A percentile compares a stretch with the other conserved stretches of the same genome.
Evolutionary conservation across 2,797 vertebrate genomes (phyloP).

Genomic region (Columba guinea): DNA sequence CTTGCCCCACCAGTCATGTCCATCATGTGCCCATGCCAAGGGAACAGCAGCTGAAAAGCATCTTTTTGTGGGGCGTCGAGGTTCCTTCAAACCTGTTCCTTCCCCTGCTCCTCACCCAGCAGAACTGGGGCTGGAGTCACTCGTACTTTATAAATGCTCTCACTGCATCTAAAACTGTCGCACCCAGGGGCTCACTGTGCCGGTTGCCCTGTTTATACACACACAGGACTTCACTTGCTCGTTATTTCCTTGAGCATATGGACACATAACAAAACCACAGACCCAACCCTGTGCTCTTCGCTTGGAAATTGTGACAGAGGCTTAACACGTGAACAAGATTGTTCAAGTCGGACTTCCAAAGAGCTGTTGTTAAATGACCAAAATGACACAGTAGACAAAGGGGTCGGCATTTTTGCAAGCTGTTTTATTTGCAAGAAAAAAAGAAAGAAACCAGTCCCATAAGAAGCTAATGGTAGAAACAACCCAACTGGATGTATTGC

Average conservation of each 20-base stretch:
- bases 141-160: background rate
- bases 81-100: background rate
- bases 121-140: background rate
- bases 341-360: background rate
- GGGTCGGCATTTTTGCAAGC: background rate
- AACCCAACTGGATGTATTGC: background rate
- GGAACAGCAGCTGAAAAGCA: background rate
- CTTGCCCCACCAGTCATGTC: background rate
- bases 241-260: background rate
- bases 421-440: background rate
- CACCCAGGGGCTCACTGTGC: background rate
- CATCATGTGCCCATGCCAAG: background rate
- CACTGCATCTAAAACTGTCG: background rate
- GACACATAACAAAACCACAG: background rate
- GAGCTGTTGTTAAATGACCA: background rate
- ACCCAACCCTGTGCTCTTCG: fast-evolving
- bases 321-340: background rate
- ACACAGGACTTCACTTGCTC: background rate
- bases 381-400: background rate
- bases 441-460: background rate
- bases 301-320: background rate
- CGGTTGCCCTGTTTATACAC: background rate
- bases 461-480: background rate
- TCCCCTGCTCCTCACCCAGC: background rate
- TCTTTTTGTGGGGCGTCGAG: too few species aligned